Evolutionary conservation across 2,888 invertebrate genomes (phyloP).

Genomic region (Hartigia nigra): DNA sequence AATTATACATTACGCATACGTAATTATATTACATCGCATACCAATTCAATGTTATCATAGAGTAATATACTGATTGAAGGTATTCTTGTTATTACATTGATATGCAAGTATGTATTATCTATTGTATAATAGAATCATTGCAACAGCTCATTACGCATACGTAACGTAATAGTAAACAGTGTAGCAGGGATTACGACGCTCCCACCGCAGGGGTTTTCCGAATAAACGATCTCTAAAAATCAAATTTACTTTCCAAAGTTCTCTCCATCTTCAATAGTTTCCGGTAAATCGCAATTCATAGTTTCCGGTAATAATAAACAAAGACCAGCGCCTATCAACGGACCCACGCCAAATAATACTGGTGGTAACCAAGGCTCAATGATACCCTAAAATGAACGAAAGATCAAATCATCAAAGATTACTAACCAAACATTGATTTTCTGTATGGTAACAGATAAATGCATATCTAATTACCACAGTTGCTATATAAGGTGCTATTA

Average conservation of each 20-base stretch:
- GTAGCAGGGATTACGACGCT: neutral
- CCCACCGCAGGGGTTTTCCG: neutral
- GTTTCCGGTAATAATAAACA: slow-evolving; percentile 69
- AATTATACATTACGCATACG: neutral
- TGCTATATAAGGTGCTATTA: slow-evolving; percentile 86
- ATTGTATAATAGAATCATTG: neutral
- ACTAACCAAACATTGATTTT: neutral
- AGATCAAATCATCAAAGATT: neutral
- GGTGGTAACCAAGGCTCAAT: slow-evolving; percentile 61
- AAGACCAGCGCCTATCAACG: slow-evolving; percentile 64
- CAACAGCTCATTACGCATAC: neutral
- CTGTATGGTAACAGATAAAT: neutral
- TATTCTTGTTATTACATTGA: neutral
- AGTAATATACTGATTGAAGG: neutral
- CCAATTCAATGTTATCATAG: neutral
- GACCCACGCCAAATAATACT: slow-evolving; percentile 66
- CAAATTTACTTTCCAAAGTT: slow-evolving; percentile 61
- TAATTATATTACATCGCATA: neutral
- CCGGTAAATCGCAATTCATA: slow-evolving; percentile 66
- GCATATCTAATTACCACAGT: slow-evolving; percentile 65
- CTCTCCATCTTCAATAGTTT: slow-evolving; percentile 68
- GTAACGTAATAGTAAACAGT: neutral
- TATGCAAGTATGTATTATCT: neutral
- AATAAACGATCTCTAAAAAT: neutral
- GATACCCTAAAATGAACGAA: slow-evolving; percentile 40